phyloP scores from a whole-genome alignment of 2,797 vertebrate genomes.

The Limnodromus scolopaceus region DNA sequence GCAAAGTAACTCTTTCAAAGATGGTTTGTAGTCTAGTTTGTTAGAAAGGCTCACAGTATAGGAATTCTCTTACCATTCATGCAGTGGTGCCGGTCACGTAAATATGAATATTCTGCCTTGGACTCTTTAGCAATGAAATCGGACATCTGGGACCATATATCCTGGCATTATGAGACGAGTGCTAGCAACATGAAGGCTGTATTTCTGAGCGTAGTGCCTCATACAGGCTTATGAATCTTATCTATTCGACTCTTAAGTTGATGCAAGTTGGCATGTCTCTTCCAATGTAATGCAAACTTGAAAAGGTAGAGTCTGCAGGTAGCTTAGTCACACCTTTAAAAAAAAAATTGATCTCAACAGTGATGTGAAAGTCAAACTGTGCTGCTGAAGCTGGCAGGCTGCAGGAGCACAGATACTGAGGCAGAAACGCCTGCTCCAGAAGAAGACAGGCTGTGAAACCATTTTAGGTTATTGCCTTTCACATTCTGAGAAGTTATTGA shows the following conservation, averaged over 20 bases:
- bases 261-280: not conserved
- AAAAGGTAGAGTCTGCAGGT: not conserved
- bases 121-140: not conserved
- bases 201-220: not conserved
- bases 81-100: not conserved
- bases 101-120: not conserved
- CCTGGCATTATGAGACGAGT: not conserved
- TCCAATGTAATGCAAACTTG: not conserved
- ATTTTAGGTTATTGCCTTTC: not conserved
- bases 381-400: not conserved
- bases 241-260: not conserved
- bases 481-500: not conserved
- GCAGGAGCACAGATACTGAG: not conserved
- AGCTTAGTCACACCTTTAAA: not conserved
- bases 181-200: not conserved
- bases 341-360: fast-evolving
- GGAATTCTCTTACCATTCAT: not conserved
- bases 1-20: not conserved
- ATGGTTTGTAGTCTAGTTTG: not conserved
- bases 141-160: not conserved
- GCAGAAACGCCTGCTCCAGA: not conserved
- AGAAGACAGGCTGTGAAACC: not conserved
- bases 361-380: not conserved
- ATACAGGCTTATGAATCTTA: not conserved
- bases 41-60: no score